Base-by-base conservation (phyloP, 2,797 vertebrate genomes). In the Gymnodraco acuticeps region DNA sequence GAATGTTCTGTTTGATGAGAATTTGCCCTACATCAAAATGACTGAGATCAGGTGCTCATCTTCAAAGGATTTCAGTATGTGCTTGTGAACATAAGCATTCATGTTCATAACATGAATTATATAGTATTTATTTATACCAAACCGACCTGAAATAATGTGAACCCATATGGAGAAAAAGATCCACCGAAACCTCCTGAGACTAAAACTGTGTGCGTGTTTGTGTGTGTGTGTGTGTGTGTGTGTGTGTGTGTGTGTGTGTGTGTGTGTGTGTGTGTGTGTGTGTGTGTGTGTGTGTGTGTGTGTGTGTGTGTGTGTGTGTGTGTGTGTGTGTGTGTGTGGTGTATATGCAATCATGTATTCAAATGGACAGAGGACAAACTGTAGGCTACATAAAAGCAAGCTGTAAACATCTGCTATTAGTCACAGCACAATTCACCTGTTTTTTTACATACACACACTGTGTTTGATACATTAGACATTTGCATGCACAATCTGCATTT, bases 401-500 rank as follows among this genome's bases (percentile, higher is more conserved):
- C 76, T 81, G 78, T 82, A 89, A 89, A 87, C 88, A 89, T 90
- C 80, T 88, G 83, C 81, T 78, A 78, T 91, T 90, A 91, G 82
- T 92, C 88, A 93, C 89, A 90, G 80, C 84, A 88, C 82, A 54
- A 79, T 91, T 92, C 88, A 93, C 90, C 93, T 92, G 89, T 70
- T 84, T 82, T 84, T 68, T 73, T 19, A 80, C 78, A 86, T 80
- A 27, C 23, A 72, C 65, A 47, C 85, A 71, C 84, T 87, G 80
- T 88, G 82, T 85, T 90, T 86, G 84, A 91, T 83, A 82, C 78
- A 80, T 92, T 91, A 90, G 82, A 91, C 90, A 90, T 94, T 87
- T 90, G 83, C 83, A 89, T 94, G 91, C 89, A 92, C 90, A 93
- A 94, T 94, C 89, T 92, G 88, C 87, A 92, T 93, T 91, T 89